A percentile compares a stretch with the other conserved stretches of the same genome.
Conservation (phyloP, 2,113 vertebrate species). For the Condylura cristata region DNA sequence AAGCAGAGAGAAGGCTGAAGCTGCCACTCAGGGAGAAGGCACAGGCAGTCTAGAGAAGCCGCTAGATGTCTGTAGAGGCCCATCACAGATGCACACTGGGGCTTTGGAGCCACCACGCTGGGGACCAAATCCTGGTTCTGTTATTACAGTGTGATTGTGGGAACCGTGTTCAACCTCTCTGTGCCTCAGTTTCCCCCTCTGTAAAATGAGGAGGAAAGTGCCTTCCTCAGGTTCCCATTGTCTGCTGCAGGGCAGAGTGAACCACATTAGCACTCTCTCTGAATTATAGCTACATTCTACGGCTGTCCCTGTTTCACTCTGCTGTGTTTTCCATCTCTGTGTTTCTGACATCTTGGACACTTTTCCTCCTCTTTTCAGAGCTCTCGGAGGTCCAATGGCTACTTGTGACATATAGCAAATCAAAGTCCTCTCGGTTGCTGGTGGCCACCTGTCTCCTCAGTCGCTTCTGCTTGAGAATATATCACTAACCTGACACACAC, state of each 20-base stretch:
- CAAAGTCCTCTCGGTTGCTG: not conserved
- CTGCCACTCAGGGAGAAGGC: not conserved
- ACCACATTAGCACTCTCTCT: fast-evolving
- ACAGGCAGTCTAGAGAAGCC: not conserved
- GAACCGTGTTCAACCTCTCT: not conserved
- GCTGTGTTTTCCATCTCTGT: not conserved
- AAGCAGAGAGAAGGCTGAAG: not conserved
- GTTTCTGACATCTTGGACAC: not conserved
- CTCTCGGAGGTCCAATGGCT: slow-evolving; percentile 18
- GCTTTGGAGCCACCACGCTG: not conserved
- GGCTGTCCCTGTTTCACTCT: not conserved
- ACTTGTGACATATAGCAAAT: slow-evolving; percentile 57
- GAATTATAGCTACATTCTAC: not conserved
- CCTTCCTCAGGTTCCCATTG: not conserved
- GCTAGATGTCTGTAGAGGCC: not conserved
- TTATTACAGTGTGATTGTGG: fast-evolving
- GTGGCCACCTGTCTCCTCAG: not conserved
- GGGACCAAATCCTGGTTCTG: not conserved
- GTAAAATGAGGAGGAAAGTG: not conserved
- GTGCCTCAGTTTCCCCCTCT: not conserved
- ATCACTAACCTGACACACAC: not conserved
- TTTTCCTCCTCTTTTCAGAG: slow-evolving; percentile 23
- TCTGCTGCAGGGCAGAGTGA: not conserved
- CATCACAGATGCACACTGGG: not conserved
- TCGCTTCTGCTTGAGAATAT: not conserved